Base-by-base conservation (phyloP, 2,888 invertebrate genomes). In the Criorhina ranunculi region DNA sequence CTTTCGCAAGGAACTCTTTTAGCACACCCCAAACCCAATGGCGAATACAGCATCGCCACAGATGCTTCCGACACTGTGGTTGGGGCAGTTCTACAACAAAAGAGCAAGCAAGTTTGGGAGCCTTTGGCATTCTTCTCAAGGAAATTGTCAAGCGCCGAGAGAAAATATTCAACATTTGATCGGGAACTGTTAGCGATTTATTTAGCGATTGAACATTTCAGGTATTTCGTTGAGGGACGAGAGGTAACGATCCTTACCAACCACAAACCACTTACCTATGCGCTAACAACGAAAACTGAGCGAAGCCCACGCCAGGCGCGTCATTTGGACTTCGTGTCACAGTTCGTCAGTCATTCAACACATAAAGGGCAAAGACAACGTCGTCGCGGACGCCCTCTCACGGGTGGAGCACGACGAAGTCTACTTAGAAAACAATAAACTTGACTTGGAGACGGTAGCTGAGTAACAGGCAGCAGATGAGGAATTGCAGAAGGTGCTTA, bases 181-280 rank as follows among this genome's bases (percentile, higher is more conserved):
- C 42, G 87, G 5, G 88, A 89, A 62, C 67, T 89, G 4, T 80
- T 88, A 0, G 88, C 88, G 0, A 87, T 88, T 3, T 89, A 88
- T 46, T 44, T 66, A 1, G 77, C 87, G 0, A 60, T 88, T 1
- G 37, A 40, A n/a, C 11, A 40, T 11, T 11, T 33, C n/a, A n/a
- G 11, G 29, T 29, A 29, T 5, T 33, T 33, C 5, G 8, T 33
- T 2, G 33, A 33, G 8, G 33, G n/a, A 4, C 42, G n/a, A 42
- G 44, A 6, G 5, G 8, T 44, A 44, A 51, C 49, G 5, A 31
- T 49, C 5, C 19, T 66, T 5, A 40, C 53, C 2, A 42, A 55
- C 42, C 67, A 42, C 29, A 53, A 53, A 19, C 53, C 67, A 1
- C 67, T 67, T 0, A 29, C 67, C 4, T 67, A 24, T 31, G 67